These are phyloP conservation scores for Xestoiulus laeticollis DNA, from an alignment of 2,888 invertebrate genomes.

Conservation along the genomic window DNA sequence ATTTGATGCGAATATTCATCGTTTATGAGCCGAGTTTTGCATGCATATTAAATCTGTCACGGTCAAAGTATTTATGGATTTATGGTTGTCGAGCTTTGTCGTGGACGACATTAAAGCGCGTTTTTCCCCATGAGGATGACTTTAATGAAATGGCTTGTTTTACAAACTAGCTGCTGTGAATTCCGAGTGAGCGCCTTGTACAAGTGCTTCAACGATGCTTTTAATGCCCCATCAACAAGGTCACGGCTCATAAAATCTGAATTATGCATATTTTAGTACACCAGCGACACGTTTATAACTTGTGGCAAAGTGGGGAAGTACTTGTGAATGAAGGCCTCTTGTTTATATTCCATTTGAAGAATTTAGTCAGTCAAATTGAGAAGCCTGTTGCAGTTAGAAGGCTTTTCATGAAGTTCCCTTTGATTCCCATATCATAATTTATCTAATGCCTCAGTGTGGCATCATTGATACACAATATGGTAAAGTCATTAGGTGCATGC, in stretches of 20 bases:
- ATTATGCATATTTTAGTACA: background rate
- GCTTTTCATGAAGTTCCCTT: too few species aligned
- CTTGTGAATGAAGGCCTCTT: background rate
- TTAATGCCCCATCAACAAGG: slow-evolving; percentile 16
- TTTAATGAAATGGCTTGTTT: slow-evolving; percentile 17
- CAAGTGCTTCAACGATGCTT: background rate
- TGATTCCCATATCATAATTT: too few species aligned
- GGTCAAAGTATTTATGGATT: slow-evolving; percentile 5
- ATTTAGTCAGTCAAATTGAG: too few species aligned
- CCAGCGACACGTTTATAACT: background rate
- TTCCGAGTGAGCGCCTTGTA: background rate
- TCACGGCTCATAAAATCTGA: slow-evolving; percentile 15
- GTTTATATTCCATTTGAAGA: too few species aligned
- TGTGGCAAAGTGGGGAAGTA: background rate
- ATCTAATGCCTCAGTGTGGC: too few species aligned
- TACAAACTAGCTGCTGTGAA: background rate
- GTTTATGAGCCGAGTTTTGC: background rate
- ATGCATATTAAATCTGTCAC: background rate
- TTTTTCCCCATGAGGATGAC: background rate
- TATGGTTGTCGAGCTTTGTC: background rate
- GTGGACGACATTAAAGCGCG: too few species aligned
- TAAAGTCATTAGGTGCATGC: too few species aligned
- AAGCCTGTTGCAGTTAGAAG: too few species aligned
- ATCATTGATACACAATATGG: too few species aligned
- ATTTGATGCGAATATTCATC: background rate